Evolutionary conservation across 2,888 invertebrate genomes (phyloP), one percentile per base, ranked within the genome.

Genomic region (Imbricaverruca yamaguchii): DNA sequence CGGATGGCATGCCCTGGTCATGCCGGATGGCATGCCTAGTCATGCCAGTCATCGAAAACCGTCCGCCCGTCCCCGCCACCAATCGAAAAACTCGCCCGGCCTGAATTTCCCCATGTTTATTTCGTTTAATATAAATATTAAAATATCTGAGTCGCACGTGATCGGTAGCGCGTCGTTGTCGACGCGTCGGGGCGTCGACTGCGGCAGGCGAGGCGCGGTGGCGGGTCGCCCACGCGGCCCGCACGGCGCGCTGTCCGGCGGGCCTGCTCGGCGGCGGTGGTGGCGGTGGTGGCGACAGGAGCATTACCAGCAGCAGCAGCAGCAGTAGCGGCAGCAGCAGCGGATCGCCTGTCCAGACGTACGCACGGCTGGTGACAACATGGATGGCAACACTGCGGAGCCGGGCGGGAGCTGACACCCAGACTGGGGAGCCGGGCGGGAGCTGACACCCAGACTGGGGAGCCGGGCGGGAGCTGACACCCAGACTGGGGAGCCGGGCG

Each of bases 61-160:
- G 39, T 39, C 39, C 39, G 39, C 39, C 39, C 4, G 39, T 39
- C 39, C 39, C 39, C 39, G 4, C 39, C 4, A 39, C 39, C 39
- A 39, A 39, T 39, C 39, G 39, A 39, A 39, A 39, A 39, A 61
- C 61, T 61, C 15, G 13, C 13, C 18, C 13, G 15, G 61, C 15
- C n/a, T 63, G 0, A n/a, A n/a, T 63, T 63, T 63, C 63, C n/a
- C 63, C 63, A 23, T 69, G 12, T 69, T 65, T 67, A 67, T 69
- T 69, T 15, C 23, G 23, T 69, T 69, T 69, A 15, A 39, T 69
- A 69, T 69, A 69, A 69, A 69, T 69, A 69, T 13, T 69, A 69
- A 69, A 69, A 69, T 69, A 13, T 69, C 12, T 69, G 15, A 1
- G 69, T 23, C 69, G 25, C 23, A 39, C 69, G 39, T 15, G 10